Evolutionary conservation across 2,113 vertebrate genomes (phyloP), one percentile per base, ranked within the genome.

Genomic region (Apistogramma diplotaenia): DNA sequence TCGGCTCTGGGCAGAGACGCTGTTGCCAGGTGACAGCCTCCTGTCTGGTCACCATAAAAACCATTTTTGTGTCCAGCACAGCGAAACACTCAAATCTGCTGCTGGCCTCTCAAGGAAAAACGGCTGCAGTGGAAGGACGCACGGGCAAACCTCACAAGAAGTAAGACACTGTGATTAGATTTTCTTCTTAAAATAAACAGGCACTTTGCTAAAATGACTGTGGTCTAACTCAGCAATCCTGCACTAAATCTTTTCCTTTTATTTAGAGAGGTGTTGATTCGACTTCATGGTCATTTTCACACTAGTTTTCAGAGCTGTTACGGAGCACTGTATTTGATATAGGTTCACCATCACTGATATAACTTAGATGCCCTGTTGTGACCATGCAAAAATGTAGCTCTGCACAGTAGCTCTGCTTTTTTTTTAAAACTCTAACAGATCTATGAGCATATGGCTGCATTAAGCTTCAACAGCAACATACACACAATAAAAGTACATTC

Each of bases 1-100:
- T 92, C 97, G 98, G 25, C 95, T 99, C 35, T 99, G 98, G 98
- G 96, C 97, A 74, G 98, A 99, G 92, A 99, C 98, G 2, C 93
- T 99, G 87, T 94, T 99, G 94, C 98, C 98, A 21, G 97, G 97
- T 83, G 98, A 99, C 91, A 96, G 95, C 86, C 93, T 98, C 35
- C 93, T 98, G 2, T 97, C 95, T 1, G 96, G 95, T 85, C 93
- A 94, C 89, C 94, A 95, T 84, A 94, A 87, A 86, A 96, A 81
- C 91, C 91, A 93, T 16, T 90, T 90, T 90, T 92, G 89, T 79
- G 83, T 58, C 54, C 93, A 84, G 25, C 84, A 88, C 8, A 31
- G 58, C 11, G 89, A 94, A 62, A 12, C 65, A 1, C 77, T 73
- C 21, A 83, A 94, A 94, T 89, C 85, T 93, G 61, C 83, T 46